A percentile compares a stretch with the other conserved stretches of the same genome.
phyloP scores from a whole-genome alignment of 2,888 invertebrate genomes.

The Ashinkailepas kermadecensis region DNA sequence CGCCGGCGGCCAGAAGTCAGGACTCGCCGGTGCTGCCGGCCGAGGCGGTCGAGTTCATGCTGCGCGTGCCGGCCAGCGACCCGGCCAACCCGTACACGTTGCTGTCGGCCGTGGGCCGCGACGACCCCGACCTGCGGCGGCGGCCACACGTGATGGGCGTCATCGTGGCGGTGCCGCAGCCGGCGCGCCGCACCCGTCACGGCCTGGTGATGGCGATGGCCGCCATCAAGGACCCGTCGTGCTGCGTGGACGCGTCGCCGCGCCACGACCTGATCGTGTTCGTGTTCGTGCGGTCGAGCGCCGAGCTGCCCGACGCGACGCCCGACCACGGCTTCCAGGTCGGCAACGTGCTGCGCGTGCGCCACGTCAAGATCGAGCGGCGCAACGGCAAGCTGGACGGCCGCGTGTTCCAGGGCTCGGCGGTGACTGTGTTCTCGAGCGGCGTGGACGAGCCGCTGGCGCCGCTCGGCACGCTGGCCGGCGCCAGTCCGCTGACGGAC shows the following conservation, averaged over 20 bases:
- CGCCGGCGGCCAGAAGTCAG: background rate
- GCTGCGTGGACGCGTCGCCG: background rate
- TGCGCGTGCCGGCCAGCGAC: background rate
- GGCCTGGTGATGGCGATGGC: background rate
- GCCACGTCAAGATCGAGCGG: background rate
- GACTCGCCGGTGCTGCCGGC: background rate
- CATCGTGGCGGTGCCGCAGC: background rate
- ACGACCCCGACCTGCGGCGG: background rate
- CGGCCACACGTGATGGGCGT: background rate
- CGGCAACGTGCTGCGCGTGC: background rate
- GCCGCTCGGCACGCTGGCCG: background rate
- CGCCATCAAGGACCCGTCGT: conserved; percentile 9
- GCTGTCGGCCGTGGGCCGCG: background rate
- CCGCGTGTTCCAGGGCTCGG: background rate
- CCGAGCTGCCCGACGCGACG: background rate
- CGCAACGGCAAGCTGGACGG: conserved; percentile 4
- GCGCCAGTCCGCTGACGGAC: background rate
- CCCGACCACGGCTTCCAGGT: background rate
- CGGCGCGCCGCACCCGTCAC: background rate
- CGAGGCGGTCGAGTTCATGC: background rate
- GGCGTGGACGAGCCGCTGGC: background rate
- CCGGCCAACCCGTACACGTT: background rate
- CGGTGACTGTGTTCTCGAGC: background rate
- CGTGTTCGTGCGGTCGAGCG: background rate
- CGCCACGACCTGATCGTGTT: conserved; percentile 2